Evolutionary conservation across 2,797 vertebrate genomes (phyloP).

Genomic region (Atherinosoma microstoma): DNA sequence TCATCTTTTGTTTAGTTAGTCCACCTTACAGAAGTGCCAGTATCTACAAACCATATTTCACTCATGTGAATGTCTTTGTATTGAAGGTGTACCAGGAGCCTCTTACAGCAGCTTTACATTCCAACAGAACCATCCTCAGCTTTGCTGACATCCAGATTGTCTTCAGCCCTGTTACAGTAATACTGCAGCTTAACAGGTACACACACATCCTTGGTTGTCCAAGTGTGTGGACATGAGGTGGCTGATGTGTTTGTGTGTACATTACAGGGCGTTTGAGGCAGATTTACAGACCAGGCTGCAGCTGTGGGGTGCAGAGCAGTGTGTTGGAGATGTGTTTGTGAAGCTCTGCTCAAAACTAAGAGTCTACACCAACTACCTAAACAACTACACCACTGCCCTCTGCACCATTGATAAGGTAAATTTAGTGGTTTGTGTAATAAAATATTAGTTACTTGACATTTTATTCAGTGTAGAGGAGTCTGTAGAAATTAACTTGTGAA

Average conservation of each 20-base stretch:
- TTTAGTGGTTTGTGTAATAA: background rate
- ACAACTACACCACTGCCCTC: slow-evolving; percentile 86
- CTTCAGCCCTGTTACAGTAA: slow-evolving; percentile 79
- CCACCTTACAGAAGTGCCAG: no score
- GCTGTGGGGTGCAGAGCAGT: slow-evolving; percentile 85
- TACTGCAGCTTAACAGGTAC: slow-evolving; percentile 85
- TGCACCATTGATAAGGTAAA: slow-evolving; percentile 85
- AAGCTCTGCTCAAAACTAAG: slow-evolving; percentile 83
- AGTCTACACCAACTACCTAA: slow-evolving; percentile 87
- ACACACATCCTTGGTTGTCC: background rate
- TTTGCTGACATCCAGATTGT: slow-evolving; percentile 78
- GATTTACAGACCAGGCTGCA: slow-evolving; percentile 79
- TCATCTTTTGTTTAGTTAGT: no score
- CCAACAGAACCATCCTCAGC: slow-evolving; percentile 87
- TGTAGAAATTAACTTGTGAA: background rate
- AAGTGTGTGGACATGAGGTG: background rate
- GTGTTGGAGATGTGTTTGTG: slow-evolving; percentile 84
- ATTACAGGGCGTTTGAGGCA: slow-evolving; percentile 76
- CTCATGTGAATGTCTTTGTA: background rate
- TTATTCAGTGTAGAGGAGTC: background rate
- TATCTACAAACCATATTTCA: background rate
- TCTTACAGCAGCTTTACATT: slow-evolving; percentile 83
- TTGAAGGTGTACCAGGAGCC: slow-evolving; percentile 81
- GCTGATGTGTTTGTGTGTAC: background rate
- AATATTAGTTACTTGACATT: no score